phyloP scores from a whole-genome alignment of 23 tunicate species.

The Halocynthia roretzi region DNA sequence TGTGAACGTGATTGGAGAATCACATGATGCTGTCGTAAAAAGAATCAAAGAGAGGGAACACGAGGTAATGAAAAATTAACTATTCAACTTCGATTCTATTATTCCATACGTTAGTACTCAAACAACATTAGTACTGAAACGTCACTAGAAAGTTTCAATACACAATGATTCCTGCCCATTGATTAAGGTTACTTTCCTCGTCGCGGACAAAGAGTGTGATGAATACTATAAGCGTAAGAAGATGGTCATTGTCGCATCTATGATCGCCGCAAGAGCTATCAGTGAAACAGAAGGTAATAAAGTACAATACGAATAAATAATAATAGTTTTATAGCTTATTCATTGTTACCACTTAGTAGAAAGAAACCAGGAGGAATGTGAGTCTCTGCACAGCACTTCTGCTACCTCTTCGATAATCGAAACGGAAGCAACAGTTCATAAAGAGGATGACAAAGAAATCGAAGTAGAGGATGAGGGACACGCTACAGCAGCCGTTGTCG shows the following conservation, averaged over 20 bases:
- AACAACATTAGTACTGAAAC: no score
- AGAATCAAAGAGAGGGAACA: constrained; percentile 32
- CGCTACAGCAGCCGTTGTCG: constrained; percentile 9
- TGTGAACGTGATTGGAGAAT: constrained; percentile 22
- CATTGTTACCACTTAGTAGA: not conserved
- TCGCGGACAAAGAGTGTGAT: constrained; percentile 85
- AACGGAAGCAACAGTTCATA: constrained; percentile 82
- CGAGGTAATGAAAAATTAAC: constrained; percentile 30
- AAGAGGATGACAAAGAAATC: constrained; percentile 25
- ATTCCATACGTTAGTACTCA: not conserved
- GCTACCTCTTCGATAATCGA: constrained; percentile 54
- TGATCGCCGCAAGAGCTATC: constrained; percentile 35
- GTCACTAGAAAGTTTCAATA: no score
- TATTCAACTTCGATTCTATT: not conserved
- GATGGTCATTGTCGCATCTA: constrained; percentile 28
- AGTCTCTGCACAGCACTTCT: constrained; percentile 11
- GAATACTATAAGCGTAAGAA: constrained; percentile 50
- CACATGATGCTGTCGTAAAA: constrained; percentile 64
- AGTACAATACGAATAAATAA: no score
- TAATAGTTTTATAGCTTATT: not conserved
- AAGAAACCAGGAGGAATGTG: constrained; percentile 3
- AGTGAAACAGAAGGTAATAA: constrained; percentile 21
- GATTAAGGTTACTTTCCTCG: constrained; percentile 33
- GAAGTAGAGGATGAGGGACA: constrained; percentile 23
- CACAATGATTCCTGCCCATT: not conserved